These are phyloP conservation scores for Platichthys stellatus DNA, from an alignment of 2,113 vertebrate genomes.

Conservation along the genomic window DNA sequence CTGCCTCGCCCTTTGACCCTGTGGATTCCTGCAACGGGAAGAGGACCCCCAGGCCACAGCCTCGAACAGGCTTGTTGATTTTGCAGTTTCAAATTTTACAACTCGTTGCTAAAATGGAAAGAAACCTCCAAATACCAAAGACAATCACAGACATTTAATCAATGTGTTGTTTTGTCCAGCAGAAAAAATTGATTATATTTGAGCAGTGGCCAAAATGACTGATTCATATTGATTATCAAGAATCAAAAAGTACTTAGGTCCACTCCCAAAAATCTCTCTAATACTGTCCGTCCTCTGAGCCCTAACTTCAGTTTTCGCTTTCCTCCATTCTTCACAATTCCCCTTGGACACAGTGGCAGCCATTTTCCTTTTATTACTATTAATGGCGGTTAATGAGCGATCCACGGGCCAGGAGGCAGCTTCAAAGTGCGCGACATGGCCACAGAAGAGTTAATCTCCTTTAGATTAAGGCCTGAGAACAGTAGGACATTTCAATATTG, in stretches of 20 bases:
- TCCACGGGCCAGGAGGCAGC: constrained; percentile 43
- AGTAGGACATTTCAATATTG: constrained; percentile 73
- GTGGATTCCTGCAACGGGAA: constrained; percentile 41
- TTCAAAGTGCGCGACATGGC: constrained; percentile 63
- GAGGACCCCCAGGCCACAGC: constrained; percentile 35
- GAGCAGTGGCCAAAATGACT: neutral
- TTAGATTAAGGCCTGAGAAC: constrained; percentile 73
- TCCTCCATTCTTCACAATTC: constrained; percentile 31
- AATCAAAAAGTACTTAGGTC: neutral
- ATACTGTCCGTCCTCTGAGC: neutral
- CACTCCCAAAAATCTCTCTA: neutral
- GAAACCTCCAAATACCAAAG: neutral
- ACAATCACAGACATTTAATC: neutral
- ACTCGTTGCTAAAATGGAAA: neutral
- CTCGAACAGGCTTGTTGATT: constrained; percentile 30
- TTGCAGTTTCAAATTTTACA: constrained; percentile 39
- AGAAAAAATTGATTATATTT: neutral
- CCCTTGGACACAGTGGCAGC: constrained; percentile 30
- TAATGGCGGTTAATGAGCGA: constrained; percentile 70
- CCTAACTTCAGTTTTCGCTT: constrained; percentile 5
- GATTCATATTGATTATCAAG: neutral
- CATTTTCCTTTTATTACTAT: constrained; percentile 66
- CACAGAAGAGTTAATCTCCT: constrained; percentile 74
- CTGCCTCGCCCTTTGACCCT: constrained; percentile 57
- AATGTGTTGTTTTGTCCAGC: neutral